Base-by-base conservation (phyloP, 2,888 invertebrate species). In the Ptychoptera albimana region DNA sequence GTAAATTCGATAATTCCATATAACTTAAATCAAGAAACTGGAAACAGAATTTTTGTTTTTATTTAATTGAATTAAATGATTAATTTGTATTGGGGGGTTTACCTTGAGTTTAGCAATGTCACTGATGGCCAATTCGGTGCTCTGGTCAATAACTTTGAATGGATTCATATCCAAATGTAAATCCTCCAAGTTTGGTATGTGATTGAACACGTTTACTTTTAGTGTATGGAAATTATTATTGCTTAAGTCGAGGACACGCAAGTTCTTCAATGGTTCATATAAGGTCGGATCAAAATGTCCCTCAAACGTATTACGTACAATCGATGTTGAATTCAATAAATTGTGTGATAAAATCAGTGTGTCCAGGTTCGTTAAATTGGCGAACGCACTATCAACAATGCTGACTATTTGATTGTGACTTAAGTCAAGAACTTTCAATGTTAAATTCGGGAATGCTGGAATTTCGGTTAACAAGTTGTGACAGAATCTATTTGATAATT, bases 121-220 rank as follows among this genome's bases (percentile, higher is more conserved):
- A 1, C 74, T 71, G 14, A 89, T 72, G 0, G 87, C 82, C 0
- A 74, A 65, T 1, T 72, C 54, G 0, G 82, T 79, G 11, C 67
- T 67, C 8, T 71, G 66, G 55, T 82, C 81, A 7, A 87, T 71
- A 0, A 73, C 67, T 11, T 67, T 67, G 11, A 92, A 67, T 0
- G 81, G 82, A 61, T 92, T 92, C n/a, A 75, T 72, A 49, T 76
- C 75, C 16, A 92, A 64, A 52, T 74, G 73, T 40, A 92, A 60
- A 11, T 72, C 70, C 51, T 77, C 75, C 34, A 92, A 57, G 40
- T 74, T 69, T 0, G 76, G 71, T 4, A 79, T 61, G 56, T 89
- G 86, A 53, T 82, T 80, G 58, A 92, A 88, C 2, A 85, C 54
- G 56, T 84, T 80, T 42, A 69, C 69, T 54, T 82, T 59, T n/a